phyloP scores from a whole-genome alignment of 2,113 vertebrate species.

The Dicentrarchus labrax region DNA sequence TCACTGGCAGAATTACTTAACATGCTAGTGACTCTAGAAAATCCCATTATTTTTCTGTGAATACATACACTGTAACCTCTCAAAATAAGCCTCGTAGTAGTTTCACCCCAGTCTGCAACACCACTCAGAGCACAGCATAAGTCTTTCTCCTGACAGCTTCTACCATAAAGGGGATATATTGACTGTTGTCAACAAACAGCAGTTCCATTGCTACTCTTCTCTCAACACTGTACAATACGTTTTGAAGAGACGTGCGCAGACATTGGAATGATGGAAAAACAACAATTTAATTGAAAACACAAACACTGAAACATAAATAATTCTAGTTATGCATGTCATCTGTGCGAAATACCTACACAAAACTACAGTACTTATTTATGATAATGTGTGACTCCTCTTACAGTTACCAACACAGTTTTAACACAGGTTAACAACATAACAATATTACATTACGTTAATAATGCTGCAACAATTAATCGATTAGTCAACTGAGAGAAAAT shows the following conservation, averaged over 20 bases:
- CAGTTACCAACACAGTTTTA: neutral
- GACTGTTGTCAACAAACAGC: conserved; percentile 64
- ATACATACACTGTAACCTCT: neutral
- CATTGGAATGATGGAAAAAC: conserved; percentile 13
- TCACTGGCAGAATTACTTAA: neutral
- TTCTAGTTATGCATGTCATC: neutral
- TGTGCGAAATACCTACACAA: conserved; percentile 12
- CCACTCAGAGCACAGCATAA: conserved; percentile 45
- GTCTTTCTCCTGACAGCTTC: conserved; percentile 53
- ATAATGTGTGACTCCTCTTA: neutral
- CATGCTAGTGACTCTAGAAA: neutral
- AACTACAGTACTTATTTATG: neutral
- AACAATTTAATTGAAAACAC: conserved; percentile 25
- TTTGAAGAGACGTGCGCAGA: conserved; percentile 29
- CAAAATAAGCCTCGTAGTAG: conserved; percentile 22
- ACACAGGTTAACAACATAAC: neutral
- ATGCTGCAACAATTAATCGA: neutral
- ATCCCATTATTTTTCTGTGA: conserved; percentile 2
- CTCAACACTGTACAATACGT: conserved; percentile 43
- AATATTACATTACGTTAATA: neutral
- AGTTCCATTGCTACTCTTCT: conserved; percentile 37
- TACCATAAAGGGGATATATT: conserved; percentile 53
- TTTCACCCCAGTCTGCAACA: conserved; percentile 45
- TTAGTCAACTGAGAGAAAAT: neutral
- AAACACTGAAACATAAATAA: neutral